A percentile compares a stretch with the other conserved stretches of the same genome.
These are phyloP conservation scores for Epinephelus cyanopodus DNA, from an alignment of 2,113 vertebrate genomes.

Conservation along the genomic window DNA sequence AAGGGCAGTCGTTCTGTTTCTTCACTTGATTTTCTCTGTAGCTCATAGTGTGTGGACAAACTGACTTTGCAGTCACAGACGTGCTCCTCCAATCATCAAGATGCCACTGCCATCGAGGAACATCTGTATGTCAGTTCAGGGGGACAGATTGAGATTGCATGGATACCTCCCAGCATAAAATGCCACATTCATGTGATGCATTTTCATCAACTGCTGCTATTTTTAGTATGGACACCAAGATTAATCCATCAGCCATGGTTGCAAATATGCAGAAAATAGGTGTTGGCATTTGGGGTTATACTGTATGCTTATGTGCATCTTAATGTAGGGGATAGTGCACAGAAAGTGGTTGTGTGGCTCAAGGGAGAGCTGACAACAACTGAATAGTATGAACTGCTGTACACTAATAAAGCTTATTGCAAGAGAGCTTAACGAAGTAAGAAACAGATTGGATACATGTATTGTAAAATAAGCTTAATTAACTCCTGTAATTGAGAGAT, in stretches of 20 bases:
- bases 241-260: conserved; percentile 37
- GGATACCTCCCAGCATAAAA: conserved; percentile 44
- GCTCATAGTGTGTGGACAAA: not conserved
- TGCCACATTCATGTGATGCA: conserved; percentile 48
- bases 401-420: not conserved
- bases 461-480: conserved; percentile 18
- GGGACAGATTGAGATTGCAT: conserved; percentile 38
- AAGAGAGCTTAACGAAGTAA: not conserved
- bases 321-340: not conserved
- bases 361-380: not conserved
- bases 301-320: conserved; percentile 1
- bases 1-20: not conserved
- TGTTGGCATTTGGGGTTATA: conserved; percentile 23
- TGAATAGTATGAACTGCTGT: not conserved
- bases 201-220: conserved; percentile 62
- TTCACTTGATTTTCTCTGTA: conserved; percentile 1
- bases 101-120: conserved; percentile 39
- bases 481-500: not conserved
- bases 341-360: not conserved
- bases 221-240: conserved; percentile 38
- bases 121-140: conserved; percentile 40
- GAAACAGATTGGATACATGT: not conserved
- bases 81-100: conserved; percentile 1
- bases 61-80: conserved; percentile 1
- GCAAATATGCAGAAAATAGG: conserved; percentile 24